A percentile compares a stretch with the other conserved stretches of the same genome.
phyloP scores from a whole-genome alignment of 35 echinoderm and acorn worm genomes.

The Lytechinus variegatus region DNA sequence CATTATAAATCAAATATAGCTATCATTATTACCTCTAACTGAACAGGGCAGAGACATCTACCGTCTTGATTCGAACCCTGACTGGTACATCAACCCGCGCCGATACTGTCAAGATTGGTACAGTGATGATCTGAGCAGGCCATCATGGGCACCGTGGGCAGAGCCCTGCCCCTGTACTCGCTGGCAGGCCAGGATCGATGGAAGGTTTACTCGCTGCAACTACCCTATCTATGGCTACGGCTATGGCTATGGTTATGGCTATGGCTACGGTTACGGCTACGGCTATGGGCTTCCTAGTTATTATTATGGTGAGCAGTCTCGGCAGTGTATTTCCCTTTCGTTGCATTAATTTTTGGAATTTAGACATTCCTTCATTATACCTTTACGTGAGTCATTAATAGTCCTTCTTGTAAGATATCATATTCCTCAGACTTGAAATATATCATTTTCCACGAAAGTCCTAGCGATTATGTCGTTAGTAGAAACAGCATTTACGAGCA shows the following conservation, averaged over 20 bases:
- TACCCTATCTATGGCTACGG: neutral
- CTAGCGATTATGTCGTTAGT: too few species aligned
- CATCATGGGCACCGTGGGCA: neutral
- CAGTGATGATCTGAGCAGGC: neutral
- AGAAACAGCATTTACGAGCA: too few species aligned
- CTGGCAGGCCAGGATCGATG: conserved; percentile 2
- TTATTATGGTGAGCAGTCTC: neutral
- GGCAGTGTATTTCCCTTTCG: neutral
- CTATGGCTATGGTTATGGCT: neutral
- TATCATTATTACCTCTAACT: too few species aligned
- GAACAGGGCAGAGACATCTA: conserved; percentile 2
- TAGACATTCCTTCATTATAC: too few species aligned
- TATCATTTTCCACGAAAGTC: too few species aligned
- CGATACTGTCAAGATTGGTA: conserved; percentile 22
- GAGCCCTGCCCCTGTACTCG: neutral
- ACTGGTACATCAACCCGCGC: conserved; percentile 3
- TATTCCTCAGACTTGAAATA: too few species aligned
- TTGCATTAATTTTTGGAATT: too few species aligned
- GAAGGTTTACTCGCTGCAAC: conserved; percentile 29
- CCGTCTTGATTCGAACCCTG: neutral
- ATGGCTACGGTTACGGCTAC: neutral
- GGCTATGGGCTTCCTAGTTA: neutral
- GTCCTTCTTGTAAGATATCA: too few species aligned
- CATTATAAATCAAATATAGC: too few species aligned
- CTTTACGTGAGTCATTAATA: too few species aligned